Base-by-base conservation (phyloP, 2,113 vertebrate species). In the Paramisgurnus dabryanus region DNA sequence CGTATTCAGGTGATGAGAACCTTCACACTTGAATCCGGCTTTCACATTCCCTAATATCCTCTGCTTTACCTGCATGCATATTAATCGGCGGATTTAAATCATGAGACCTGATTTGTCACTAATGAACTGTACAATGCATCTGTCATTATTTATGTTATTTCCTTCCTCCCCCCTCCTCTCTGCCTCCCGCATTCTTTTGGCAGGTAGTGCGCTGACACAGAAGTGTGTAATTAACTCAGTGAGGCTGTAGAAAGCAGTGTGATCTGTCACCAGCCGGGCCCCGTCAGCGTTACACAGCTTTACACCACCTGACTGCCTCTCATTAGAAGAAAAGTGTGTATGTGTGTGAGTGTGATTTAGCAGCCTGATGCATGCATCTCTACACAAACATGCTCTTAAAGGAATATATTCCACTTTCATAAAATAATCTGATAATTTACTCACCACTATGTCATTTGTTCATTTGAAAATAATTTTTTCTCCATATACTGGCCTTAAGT, bases 151-250 rank as follows among this genome's bases (percentile, higher is more conserved):
- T 75, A 66, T 76, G 74, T 66, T 76, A 76, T 76, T 76, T 86
- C 76, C 74, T 80, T 87, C 82, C 79, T 41, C 39, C 58, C 63
- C 67, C 82, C 80, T 58, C 15, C 57, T 49, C 60, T 76, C 18
- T 82, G 70, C 82, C 85, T 84, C 40, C 22, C 13, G 75, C 67
- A 43, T 80, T 88, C 84, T 82, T 85, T 68, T 78, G 68, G 83
- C 82, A 86, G 87, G 87, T 90, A 82, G 83, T 83, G 83, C 77
- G 72, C 76, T 76, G 85, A 87, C 85, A 80, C 55, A 75, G 84
- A 84, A 85, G 73, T 67, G 27, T 43, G 60, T 85, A 86, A 90
- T 90, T 87, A 88, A 91, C 89, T 89, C 86, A 88, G 83, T 83
- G 81, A 85, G 80, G 83, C 72, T 86, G 72, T 61, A 45, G 80